phyloP scores from a whole-genome alignment of 2,797 vertebrate genomes.

The Coendou prehensilis region DNA sequence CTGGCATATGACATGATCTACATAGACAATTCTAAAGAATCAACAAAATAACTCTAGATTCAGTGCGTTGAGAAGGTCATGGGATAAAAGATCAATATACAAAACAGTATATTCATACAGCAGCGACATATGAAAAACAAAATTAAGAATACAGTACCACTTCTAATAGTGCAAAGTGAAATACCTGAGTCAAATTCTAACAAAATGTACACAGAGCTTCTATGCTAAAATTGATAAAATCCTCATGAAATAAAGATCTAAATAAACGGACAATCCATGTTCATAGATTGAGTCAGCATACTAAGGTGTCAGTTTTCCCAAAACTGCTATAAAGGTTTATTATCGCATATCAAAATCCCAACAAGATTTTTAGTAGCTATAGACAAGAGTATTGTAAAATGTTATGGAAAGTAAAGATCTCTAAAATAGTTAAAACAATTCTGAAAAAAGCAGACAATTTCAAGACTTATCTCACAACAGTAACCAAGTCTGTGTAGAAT shows the following conservation, averaged over 20 bases:
- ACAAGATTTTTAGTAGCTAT: background rate
- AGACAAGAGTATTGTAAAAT: background rate
- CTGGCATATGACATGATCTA: background rate
- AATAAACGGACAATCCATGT: background rate
- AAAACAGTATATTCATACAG: background rate
- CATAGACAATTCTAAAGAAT: background rate
- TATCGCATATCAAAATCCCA: background rate
- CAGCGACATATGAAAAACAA: background rate
- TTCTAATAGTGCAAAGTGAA: background rate
- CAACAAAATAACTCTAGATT: background rate
- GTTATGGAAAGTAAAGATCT: background rate
- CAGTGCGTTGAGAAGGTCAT: background rate
- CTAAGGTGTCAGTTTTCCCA: background rate
- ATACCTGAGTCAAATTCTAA: background rate
- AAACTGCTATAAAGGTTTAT: background rate
- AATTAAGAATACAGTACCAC: background rate
- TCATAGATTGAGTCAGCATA: background rate
- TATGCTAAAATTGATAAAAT: constrained; percentile 24
- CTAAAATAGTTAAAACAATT: background rate
- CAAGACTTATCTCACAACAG: background rate
- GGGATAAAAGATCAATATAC: background rate
- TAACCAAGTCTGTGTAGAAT: background rate
- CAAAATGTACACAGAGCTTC: background rate
- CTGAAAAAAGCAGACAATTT: constrained; percentile 5
- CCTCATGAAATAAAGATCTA: constrained; percentile 47